A percentile compares a stretch with the other conserved stretches of the same genome.
Conservation (phyloP, 2,797 vertebrate species). For the Spatula versicolor region DNA sequence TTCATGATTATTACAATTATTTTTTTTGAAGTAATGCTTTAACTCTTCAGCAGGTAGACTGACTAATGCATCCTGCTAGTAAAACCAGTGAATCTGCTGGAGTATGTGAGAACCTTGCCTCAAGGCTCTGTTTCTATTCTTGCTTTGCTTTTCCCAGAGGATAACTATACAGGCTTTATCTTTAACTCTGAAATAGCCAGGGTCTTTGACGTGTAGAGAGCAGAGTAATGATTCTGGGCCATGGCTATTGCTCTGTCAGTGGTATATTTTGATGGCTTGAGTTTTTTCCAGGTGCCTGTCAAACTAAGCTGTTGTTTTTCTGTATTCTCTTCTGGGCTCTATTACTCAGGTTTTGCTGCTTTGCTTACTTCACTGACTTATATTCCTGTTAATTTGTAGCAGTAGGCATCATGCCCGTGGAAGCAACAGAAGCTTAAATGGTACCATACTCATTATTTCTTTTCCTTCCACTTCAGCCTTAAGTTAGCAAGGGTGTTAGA, state of each 20-base stretch:
- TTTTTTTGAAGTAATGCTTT: neutral
- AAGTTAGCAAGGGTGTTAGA: neutral
- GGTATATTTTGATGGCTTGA: neutral
- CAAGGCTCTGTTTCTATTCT: slow-evolving; percentile 34
- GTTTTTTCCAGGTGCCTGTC: neutral
- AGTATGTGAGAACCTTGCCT: slow-evolving; percentile 5
- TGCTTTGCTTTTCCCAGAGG: slow-evolving; percentile 35
- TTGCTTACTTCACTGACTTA: neutral
- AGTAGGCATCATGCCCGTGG: neutral
- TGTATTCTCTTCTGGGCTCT: neutral
- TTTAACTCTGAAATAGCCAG: neutral
- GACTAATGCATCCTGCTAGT: neutral
- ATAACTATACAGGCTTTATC: neutral
- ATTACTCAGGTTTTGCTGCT: neutral
- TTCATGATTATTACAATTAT: neutral
- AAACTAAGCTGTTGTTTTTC: neutral
- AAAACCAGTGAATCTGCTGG: neutral
- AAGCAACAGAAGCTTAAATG: neutral
- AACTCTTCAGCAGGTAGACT: neutral
- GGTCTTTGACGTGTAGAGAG: neutral
- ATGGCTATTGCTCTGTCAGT: neutral
- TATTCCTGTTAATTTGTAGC: neutral
- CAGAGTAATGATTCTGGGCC: neutral
- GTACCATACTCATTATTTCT: neutral
- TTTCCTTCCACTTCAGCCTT: neutral